Percentiles rank a stretch among this genome's conserved stretches.
These are phyloP conservation scores for Lasioglossum albipes DNA, from an alignment of 1,140 invertebrate species.

Conservation along the genomic window DNA sequence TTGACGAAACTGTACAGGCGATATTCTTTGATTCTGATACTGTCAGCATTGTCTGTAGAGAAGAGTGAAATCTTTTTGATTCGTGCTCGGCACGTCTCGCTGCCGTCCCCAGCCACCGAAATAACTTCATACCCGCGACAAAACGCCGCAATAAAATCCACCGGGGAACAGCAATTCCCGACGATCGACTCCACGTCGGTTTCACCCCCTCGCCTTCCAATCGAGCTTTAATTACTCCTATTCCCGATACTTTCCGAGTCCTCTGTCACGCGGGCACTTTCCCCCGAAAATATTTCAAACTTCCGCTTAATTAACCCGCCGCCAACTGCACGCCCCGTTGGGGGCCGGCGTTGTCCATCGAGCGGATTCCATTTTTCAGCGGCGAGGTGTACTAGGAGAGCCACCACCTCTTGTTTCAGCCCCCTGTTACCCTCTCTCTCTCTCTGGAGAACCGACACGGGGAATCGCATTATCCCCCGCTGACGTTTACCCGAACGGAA, in stretches of 20 bases:
- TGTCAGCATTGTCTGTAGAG: no score
- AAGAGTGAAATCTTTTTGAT: no score
- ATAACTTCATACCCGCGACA: neutral
- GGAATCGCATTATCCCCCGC: slow-evolving; percentile 45
- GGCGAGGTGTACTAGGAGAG: neutral
- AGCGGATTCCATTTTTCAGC: slow-evolving; percentile 19
- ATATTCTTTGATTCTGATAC: no score
- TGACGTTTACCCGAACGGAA: slow-evolving; percentile 54
- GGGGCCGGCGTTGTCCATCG: neutral
- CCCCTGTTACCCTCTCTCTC: neutral
- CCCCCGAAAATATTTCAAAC: slow-evolving; percentile 7
- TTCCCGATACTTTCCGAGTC: slow-evolving; percentile 2
- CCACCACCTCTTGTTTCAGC: no score
- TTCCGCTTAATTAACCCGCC: slow-evolving; percentile 29
- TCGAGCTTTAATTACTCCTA: slow-evolving; percentile 21
- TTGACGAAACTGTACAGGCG: no score
- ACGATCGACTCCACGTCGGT: neutral
- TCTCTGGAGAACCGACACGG: slow-evolving; percentile 16
- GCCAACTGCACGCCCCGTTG: neutral
- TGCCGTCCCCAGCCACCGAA: neutral
- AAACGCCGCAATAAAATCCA: slow-evolving; percentile 11
- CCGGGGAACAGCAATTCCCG: slow-evolving; percentile 5
- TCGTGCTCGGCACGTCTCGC: no score
- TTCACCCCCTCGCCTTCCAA: neutral
- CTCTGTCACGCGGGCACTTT: neutral